phyloP scores from a whole-genome alignment of 2,888 invertebrate species.

The Ptychoptera contaminata region DNA sequence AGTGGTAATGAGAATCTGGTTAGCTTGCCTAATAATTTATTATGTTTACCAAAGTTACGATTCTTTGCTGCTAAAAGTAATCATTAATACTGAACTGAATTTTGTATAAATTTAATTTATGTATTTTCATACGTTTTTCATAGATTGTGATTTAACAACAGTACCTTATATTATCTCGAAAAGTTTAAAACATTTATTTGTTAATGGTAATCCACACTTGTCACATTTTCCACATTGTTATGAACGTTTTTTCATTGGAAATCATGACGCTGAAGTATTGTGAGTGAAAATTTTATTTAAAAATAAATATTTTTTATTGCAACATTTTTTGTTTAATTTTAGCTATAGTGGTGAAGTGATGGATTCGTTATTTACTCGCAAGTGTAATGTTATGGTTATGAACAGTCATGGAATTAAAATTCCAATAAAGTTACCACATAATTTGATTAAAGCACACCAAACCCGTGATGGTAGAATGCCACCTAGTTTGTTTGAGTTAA shows the following conservation, averaged over 20 bases:
- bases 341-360: neutral
- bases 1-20: conserved; percentile 23
- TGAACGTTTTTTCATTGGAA: neutral
- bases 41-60: conserved; percentile 24
- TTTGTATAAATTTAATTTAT: neutral
- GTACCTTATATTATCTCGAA: conserved; percentile 26
- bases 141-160: conserved; percentile 26
- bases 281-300: too few species aligned
- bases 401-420: neutral
- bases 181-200: conserved; percentile 25
- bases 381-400: neutral
- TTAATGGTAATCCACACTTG: conserved; percentile 27
- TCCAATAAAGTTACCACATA: neutral
- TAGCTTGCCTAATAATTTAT: conserved; percentile 26
- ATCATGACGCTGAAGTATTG: too few species aligned
- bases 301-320: conserved; percentile 1
- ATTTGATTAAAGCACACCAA: neutral
- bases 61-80: conserved; percentile 25
- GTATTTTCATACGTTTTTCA: neutral
- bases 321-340: neutral
- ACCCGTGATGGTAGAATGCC: neutral
- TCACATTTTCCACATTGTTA: conserved; percentile 22
- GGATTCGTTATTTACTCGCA: neutral
- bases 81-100: neutral
- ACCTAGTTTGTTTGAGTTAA: neutral